Evolutionary conservation across 2,113 vertebrate species (phyloP).

Genomic region (Vanacampus margaritifer): DNA sequence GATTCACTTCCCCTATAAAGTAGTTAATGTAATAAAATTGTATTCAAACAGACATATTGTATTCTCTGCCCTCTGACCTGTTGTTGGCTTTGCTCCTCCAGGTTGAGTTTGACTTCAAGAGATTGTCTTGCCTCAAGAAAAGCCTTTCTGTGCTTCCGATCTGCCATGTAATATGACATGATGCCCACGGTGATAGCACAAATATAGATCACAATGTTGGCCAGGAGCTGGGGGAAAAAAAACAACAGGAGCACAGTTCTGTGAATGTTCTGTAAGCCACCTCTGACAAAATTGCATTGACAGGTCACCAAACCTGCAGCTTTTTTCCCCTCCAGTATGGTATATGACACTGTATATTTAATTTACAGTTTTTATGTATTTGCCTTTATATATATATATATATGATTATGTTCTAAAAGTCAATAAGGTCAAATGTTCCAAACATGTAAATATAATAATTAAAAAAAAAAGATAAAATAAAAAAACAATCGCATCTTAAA

Average conservation of each 20-base stretch:
- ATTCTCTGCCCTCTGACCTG: conserved; percentile 74
- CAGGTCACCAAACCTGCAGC: neutral
- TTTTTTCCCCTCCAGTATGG: too few species aligned
- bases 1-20: too few species aligned
- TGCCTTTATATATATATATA: too few species aligned
- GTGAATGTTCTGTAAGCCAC: neutral
- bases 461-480: neutral
- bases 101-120: conserved; percentile 93
- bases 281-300: neutral
- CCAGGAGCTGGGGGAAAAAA: conserved; percentile 75
- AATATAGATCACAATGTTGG: conserved; percentile 87
- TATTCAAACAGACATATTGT: neutral
- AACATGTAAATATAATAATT: too few species aligned
- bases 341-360: too few species aligned
- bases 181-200: conserved; percentile 87
- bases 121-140: conserved; percentile 94
- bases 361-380: too few species aligned
- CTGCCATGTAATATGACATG: conserved; percentile 97
- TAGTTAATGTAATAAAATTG: neutral
- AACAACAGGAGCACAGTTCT: neutral
- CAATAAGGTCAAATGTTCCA: too few species aligned
- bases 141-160: conserved; percentile 94
- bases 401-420: too few species aligned
- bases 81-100: conserved; percentile 96
- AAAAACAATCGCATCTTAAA: neutral